These are phyloP conservation scores for Parnassius orleans DNA, from an alignment of 2,888 invertebrate species.

Conservation along the genomic window DNA sequence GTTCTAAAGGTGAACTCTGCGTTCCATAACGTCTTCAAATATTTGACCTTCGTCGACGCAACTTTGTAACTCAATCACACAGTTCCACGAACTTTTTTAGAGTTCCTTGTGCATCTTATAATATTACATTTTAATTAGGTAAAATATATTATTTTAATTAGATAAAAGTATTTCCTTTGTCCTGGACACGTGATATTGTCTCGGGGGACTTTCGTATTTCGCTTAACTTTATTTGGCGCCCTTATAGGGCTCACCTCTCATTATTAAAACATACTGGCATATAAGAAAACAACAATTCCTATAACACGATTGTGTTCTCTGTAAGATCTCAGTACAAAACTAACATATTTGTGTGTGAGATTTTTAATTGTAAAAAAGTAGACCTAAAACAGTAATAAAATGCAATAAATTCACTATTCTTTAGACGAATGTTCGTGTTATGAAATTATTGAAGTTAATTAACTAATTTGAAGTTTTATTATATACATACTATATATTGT, in stretches of 20 bases:
- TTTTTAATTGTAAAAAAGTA: too few species aligned
- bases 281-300: not conserved
- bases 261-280: not conserved
- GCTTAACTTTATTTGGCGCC: not conserved
- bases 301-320: too few species aligned
- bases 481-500: too few species aligned
- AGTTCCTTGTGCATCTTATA: conserved; percentile 22
- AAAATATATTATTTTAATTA: not conserved
- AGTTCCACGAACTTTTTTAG: conserved; percentile 7
- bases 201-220: conserved; percentile 2
- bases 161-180: not conserved
- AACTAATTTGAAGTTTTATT: too few species aligned
- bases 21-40: conserved; percentile 44
- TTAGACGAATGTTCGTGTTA: too few species aligned
- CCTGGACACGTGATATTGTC: not conserved
- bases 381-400: too few species aligned
- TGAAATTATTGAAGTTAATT: too few species aligned
- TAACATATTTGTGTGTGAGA: too few species aligned
- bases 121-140: not conserved
- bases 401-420: too few species aligned
- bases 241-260: not conserved
- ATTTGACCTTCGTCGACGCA: conserved; percentile 51
- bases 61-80: conserved; percentile 45
- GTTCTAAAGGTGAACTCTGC: conserved; percentile 36
- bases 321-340: not conserved